Evolutionary conservation across 2,888 invertebrate species (phyloP), one percentile per base, ranked within the genome.

Genomic region (Acleris emargana): DNA sequence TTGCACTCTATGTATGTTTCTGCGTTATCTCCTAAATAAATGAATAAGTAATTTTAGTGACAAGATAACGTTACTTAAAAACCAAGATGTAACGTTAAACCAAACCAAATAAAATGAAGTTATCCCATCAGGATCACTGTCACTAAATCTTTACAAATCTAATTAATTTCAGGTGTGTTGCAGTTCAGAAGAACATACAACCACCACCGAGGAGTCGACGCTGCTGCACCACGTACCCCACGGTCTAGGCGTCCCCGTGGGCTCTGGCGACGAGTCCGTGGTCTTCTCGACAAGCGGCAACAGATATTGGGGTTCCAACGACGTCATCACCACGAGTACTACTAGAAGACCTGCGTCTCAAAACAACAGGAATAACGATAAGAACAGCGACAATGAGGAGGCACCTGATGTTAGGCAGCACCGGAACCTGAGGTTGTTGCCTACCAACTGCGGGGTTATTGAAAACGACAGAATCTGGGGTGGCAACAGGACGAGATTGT

Each of bases 401-500:
- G 71, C 76, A 59, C 78, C 79, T 17, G 79, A 82, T 70, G 80
- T 85, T 13, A 69, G 71, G 16, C 72, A 73, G 22, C 86, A 86
- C 68, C 80, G 72, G 11, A 88, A 87, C 72, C 73, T 86, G 4
- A 67, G 71, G 18, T 74, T 89, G 28, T 73, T 92, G 22, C 86
- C 91, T 2, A 78, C 63, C 3, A 72, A 84, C 0, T 96, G 96
- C 75, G 96, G 96, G 0, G 81, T 82, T 0, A 77, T 93, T 6
- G 88, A 90, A 13, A 82, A 87, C 7, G 88, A 93, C 52, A 93
- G 94, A 73, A 94, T 96, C 54, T 86, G 93, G 25, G 93, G 94
- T 3, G 96, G 96, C 0, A 91, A 94, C 52, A 85, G 90, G 66
- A 94, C 96, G 0, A 82, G 81, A 0, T 78, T 96, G 5, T 93